These are phyloP conservation scores for Drosophila paulistorum DNA, from an alignment of 1,140 invertebrate species.

Conservation along the genomic window DNA sequence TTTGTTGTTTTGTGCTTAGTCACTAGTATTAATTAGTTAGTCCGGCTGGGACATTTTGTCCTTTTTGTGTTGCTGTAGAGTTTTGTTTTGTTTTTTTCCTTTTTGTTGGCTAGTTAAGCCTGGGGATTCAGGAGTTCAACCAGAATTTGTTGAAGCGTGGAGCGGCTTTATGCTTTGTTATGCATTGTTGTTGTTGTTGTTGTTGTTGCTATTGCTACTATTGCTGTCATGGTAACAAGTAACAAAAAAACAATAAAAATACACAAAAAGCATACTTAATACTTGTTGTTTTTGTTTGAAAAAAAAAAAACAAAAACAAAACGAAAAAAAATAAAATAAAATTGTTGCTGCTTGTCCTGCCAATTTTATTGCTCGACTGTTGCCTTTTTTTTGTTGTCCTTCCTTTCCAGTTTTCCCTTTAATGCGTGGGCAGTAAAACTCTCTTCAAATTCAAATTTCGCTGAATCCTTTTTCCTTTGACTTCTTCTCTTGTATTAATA, in stretches of 20 bases:
- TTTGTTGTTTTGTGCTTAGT: not conserved
- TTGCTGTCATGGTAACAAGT: not conserved
- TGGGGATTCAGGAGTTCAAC: constrained; percentile 28
- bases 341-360: constrained; percentile 12
- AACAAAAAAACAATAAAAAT: constrained; percentile 19
- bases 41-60: constrained; percentile 28
- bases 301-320: not conserved
- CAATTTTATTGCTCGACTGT: constrained; percentile 41
- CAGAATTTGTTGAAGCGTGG: constrained; percentile 37
- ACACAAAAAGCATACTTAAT: constrained; percentile 21
- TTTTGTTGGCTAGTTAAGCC: constrained; percentile 21
- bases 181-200: constrained; percentile 31
- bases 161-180: constrained; percentile 53
- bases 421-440: constrained; percentile 40
- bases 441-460: constrained; percentile 8
- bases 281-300: constrained; percentile 40
- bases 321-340: constrained; percentile 6
- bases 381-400: constrained; percentile 20
- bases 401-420: constrained; percentile 8
- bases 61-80: not conserved
- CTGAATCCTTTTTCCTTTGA: constrained; percentile 3
- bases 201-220: not conserved
- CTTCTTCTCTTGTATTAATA: not conserved
- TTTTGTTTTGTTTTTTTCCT: not conserved
- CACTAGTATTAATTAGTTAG: constrained; percentile 38